These are phyloP conservation scores for Drosophila rellima DNA, from an alignment of 2,888 invertebrate genomes.

Conservation along the genomic window DNA sequence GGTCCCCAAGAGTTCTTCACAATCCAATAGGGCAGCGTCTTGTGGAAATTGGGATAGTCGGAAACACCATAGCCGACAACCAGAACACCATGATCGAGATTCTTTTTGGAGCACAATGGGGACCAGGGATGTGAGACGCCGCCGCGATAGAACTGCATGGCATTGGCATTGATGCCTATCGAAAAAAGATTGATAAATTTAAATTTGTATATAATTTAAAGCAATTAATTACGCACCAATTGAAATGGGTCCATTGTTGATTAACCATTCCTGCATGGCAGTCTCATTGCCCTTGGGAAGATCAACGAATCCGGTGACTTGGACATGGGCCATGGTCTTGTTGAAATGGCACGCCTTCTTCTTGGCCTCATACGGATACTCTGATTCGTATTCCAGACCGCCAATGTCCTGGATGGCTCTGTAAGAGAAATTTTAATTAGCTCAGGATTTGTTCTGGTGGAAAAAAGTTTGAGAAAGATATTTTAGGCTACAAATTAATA, in stretches of 20 bases:
- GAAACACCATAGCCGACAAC: conserved; percentile 95
- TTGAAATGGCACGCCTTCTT: conserved; percentile 93
- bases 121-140: conserved; percentile 97
- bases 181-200: not conserved
- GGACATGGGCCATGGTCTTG: conserved; percentile 88
- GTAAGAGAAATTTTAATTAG: conserved; percentile 14
- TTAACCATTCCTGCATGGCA: conserved; percentile 96
- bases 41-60: conserved; percentile 93
- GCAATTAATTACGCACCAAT: conserved; percentile 87
- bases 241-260: conserved; percentile 95
- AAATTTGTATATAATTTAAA: not conserved
- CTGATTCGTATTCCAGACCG: conserved; percentile 94
- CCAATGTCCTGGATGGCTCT: conserved; percentile 95
- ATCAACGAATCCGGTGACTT: conserved; percentile 92
- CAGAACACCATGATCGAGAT: conserved; percentile 97
- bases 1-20: conserved; percentile 98
- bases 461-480: not conserved
- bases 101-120: conserved; percentile 91
- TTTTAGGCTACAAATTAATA: too few species aligned
- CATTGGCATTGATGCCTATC: conserved; percentile 94
- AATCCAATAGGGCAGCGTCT: conserved; percentile 94
- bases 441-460: not conserved
- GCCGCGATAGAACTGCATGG: conserved; percentile 98
- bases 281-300: conserved; percentile 90
- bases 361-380: conserved; percentile 96